Evolutionary conservation across 2,888 invertebrate species (phyloP).

Genomic region (Drosophila gaucha): DNA sequence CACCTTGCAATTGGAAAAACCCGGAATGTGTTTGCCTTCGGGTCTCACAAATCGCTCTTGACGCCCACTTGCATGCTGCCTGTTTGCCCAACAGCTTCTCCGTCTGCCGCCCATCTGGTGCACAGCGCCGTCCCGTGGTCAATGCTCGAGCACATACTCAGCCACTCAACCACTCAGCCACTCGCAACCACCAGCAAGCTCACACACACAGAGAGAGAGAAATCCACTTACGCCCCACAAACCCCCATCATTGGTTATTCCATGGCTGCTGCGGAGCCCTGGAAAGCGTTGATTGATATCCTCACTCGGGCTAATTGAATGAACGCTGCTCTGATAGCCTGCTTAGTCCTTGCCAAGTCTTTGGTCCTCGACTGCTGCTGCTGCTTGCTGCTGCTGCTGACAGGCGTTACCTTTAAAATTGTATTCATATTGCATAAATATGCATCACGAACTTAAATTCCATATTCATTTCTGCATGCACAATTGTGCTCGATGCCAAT

Average conservation of each 20-base stretch:
- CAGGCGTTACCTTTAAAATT: slow-evolving; percentile 9
- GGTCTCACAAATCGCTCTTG: slow-evolving; percentile 23
- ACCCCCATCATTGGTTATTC: slow-evolving; percentile 29
- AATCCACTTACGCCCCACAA: neutral
- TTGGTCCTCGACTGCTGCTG: neutral
- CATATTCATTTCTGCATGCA: slow-evolving; percentile 43
- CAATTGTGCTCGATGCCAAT: slow-evolving; percentile 12
- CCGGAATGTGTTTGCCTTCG: slow-evolving; percentile 61
- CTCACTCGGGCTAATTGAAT: slow-evolving; percentile 73
- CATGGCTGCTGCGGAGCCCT: slow-evolving; percentile 5
- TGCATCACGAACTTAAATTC: slow-evolving; percentile 16
- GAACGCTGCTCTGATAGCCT: slow-evolving; percentile 36
- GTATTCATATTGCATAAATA: slow-evolving; percentile 31
- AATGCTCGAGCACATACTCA: slow-evolving; percentile 5
- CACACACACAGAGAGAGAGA: no score
- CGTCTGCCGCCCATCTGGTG: slow-evolving; percentile 29
- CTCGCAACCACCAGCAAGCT: no score
- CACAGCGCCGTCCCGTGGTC: slow-evolving; percentile 13
- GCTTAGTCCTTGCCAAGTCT: slow-evolving; percentile 14
- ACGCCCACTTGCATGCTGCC: neutral
- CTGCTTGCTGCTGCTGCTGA: neutral
- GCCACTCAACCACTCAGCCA: slow-evolving; percentile 3
- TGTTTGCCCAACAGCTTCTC: slow-evolving; percentile 3
- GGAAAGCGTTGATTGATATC: slow-evolving; percentile 65
- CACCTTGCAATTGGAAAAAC: slow-evolving; percentile 59